phyloP scores from a whole-genome alignment of 2,797 vertebrate genomes.

The Ctenopoma multispine region DNA sequence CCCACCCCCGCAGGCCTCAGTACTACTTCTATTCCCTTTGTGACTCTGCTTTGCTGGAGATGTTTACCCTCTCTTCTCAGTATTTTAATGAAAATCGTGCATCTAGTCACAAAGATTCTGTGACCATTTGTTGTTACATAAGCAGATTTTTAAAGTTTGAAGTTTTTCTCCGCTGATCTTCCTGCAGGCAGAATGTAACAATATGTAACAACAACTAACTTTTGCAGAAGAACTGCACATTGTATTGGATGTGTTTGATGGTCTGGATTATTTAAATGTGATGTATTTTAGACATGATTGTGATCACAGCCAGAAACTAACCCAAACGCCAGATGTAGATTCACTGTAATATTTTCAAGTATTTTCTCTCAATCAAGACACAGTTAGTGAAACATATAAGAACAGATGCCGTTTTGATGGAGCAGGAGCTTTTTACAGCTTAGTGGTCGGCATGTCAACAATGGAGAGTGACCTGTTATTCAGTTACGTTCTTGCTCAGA shows the following conservation, averaged over 20 bases:
- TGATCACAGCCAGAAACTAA: not conserved
- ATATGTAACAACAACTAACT: not conserved
- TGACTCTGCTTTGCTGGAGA: not conserved
- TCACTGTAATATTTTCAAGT: too few relatives aligned
- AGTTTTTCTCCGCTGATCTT: not conserved
- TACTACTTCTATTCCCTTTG: not conserved
- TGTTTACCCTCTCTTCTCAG: not conserved
- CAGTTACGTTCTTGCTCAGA: not conserved
- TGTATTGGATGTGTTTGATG: too few relatives aligned
- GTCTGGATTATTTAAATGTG: too few relatives aligned
- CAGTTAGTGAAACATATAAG: too few relatives aligned
- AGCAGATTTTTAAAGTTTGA: not conserved
- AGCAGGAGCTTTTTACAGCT: too few relatives aligned
- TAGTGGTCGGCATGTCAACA: not conserved
- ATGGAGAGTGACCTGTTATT: not conserved
- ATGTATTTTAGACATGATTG: too few relatives aligned
- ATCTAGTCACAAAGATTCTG: conserved; percentile 3
- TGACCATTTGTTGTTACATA: not conserved
- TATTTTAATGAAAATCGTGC: conserved; percentile 33
- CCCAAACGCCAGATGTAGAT: too few relatives aligned
- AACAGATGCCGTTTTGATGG: too few relatives aligned
- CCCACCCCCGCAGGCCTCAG: not conserved
- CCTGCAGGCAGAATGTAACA: not conserved
- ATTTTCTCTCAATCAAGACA: too few relatives aligned
- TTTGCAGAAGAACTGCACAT: too few relatives aligned